These are phyloP conservation scores for Cyprinodon brontotheroides DNA, from an alignment of 2,113 vertebrate species.

Conservation along the genomic window DNA sequence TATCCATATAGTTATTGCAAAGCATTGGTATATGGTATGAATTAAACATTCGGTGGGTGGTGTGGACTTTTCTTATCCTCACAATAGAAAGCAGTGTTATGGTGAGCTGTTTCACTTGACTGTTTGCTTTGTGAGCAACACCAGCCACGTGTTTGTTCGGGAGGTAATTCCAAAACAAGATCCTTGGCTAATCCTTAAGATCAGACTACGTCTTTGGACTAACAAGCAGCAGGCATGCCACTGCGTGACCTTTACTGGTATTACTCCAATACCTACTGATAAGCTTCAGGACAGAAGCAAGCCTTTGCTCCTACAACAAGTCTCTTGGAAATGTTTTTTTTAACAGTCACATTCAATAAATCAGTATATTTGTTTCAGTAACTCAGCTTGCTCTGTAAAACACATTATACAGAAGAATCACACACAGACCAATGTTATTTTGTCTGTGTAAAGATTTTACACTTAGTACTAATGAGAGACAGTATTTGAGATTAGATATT, in stretches of 20 bases:
- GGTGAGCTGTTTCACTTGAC: slow-evolving; percentile 60
- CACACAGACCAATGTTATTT: neutral
- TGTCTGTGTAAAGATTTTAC: neutral
- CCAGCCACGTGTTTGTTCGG: slow-evolving; percentile 75
- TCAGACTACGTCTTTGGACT: slow-evolving; percentile 50
- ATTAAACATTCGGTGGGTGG: slow-evolving; percentile 61
- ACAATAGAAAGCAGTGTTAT: slow-evolving; percentile 70
- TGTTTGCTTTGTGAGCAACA: slow-evolving; percentile 70
- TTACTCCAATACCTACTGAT: slow-evolving; percentile 26
- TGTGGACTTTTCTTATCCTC: slow-evolving; percentile 44
- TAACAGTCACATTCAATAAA: neutral
- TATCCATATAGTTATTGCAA: slow-evolving; percentile 34
- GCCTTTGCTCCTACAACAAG: slow-evolving; percentile 1
- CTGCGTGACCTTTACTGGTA: slow-evolving; percentile 51
- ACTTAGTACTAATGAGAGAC: neutral
- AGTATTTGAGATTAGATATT: neutral
- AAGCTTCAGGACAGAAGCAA: slow-evolving; percentile 19
- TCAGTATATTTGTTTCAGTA: neutral
- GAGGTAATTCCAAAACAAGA: slow-evolving; percentile 73
- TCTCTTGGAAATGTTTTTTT: slow-evolving; percentile 19
- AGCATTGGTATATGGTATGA: slow-evolving; percentile 54
- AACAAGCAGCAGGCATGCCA: slow-evolving; percentile 33
- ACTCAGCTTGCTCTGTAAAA: neutral
- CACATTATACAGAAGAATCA: neutral
- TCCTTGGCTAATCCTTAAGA: slow-evolving; percentile 65